phyloP scores from a whole-genome alignment of 2,797 vertebrate species.

The Muscicapa comitata region DNA sequence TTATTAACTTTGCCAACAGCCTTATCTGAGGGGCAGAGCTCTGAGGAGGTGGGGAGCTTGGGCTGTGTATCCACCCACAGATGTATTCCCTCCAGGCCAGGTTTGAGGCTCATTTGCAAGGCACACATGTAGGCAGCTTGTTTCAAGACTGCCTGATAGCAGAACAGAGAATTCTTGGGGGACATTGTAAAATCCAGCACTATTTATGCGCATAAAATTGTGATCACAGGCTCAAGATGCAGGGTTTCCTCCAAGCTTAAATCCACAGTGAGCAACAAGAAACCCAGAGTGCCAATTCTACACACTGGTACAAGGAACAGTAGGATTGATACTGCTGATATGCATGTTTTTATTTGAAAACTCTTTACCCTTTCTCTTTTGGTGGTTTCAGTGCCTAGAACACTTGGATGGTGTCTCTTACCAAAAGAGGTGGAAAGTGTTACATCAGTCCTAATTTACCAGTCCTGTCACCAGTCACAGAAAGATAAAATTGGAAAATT shows the following conservation, averaged over 20 bases:
- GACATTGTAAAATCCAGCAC: not conserved
- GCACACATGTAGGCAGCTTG: not conserved
- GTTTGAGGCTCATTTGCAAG: not conserved
- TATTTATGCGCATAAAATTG: not conserved
- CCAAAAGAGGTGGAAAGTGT: not conserved
- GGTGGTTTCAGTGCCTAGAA: not conserved
- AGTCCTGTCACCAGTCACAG: not conserved
- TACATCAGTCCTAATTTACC: not conserved
- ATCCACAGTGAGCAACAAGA: not conserved
- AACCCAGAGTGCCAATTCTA: not conserved
- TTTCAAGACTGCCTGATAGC: not conserved
- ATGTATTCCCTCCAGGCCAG: not conserved
- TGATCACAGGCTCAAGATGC: not conserved
- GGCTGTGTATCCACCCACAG: not conserved
- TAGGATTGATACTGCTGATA: not conserved
- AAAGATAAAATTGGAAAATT: not conserved
- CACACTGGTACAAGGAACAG: fast-evolving
- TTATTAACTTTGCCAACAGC: not conserved
- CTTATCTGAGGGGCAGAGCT: not conserved
- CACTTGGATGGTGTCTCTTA: not conserved
- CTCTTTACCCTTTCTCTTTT: not conserved
- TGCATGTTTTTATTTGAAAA: not conserved
- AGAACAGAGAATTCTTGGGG: not conserved
- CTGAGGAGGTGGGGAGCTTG: not conserved
- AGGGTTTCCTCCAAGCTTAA: not conserved